Evolutionary conservation across 2,797 vertebrate species (phyloP).

Genomic region (Poliocrania exsul): DNA sequence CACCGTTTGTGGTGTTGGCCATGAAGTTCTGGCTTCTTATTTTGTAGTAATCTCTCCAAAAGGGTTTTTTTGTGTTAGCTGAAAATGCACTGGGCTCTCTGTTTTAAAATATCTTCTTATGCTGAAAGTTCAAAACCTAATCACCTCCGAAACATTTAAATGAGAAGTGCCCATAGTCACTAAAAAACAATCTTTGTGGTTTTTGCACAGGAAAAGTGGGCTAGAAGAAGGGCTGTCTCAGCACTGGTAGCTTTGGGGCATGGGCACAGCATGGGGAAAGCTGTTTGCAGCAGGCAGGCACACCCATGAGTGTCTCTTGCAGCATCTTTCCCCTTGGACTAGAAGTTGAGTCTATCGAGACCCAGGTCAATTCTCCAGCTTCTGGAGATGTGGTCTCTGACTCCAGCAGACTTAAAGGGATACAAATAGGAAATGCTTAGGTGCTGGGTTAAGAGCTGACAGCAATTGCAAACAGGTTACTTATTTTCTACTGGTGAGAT

Average conservation of each 20-base stretch:
- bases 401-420: not conserved
- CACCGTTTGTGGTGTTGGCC: not conserved
- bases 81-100: not conserved
- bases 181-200: constrained; percentile 25
- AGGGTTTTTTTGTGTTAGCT: not conserved
- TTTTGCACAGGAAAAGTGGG: constrained; percentile 28
- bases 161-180: not conserved
- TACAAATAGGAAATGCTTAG: not conserved
- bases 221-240: not conserved
- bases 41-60: not conserved
- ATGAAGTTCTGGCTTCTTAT: not conserved
- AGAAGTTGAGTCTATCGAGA: not conserved
- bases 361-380: not conserved
- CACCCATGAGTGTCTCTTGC: not conserved
- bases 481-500: not conserved
- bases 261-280: accelerated
- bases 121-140: not conserved
- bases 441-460: not conserved
- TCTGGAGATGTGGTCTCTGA: not conserved
- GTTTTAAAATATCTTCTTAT: not conserved
- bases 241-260: not conserved
- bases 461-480: not conserved
- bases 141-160: not conserved
- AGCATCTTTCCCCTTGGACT: not conserved
- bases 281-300: not conserved